Base-by-base conservation (phyloP, 2,888 invertebrate species). In the Heliconius erato region DNA sequence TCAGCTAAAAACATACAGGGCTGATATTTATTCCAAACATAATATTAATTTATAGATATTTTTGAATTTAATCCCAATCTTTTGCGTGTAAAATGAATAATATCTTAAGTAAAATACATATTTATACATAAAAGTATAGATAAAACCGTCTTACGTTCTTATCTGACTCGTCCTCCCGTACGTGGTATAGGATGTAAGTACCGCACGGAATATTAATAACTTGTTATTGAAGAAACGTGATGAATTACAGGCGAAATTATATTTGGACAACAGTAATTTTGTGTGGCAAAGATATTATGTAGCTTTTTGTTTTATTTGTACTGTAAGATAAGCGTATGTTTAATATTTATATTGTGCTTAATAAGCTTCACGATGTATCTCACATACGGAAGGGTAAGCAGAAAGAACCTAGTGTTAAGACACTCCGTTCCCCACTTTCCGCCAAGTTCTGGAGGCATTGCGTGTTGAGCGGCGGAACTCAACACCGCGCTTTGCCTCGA, bases 161-260 rank as follows among this genome's bases (percentile, higher is more conserved):
- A 74, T 74, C 74, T 28, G 19, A 74, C 54, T 74, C 54, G 54
- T 67, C 79, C 74, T 54, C 12, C 19, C 11, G 54, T 82, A 82
- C 81, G 79, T 83, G 79, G 79, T 82, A 77, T 68, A 77, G 77
- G 81, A 82, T 81, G 83, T 80, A 71, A 84, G 82, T 67, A 35
- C 67, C 82, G 59, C 59, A 79, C 79, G 32, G 83, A 84, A 84
- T 84, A 83, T 83, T 83, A 84, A 84, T 84, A 81, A 49, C 59
- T 74, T 65, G 77, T 69, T 83, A 83, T 81, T 40, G 54, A 54
- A 76, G 49, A 83, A 72, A 81, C 74, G 72, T 83, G 79, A 44
- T 74, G 63, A 79, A 65, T 35, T 84, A 78, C 68, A 77, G 74
- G 78, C 79, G 54, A 74, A 69, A 54, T 63, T 78, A 26, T 72